Evolutionary conservation across 2,113 vertebrate genomes (phyloP), one percentile per base, ranked within the genome.

Genomic region (Pomatostomus ruficeps): DNA sequence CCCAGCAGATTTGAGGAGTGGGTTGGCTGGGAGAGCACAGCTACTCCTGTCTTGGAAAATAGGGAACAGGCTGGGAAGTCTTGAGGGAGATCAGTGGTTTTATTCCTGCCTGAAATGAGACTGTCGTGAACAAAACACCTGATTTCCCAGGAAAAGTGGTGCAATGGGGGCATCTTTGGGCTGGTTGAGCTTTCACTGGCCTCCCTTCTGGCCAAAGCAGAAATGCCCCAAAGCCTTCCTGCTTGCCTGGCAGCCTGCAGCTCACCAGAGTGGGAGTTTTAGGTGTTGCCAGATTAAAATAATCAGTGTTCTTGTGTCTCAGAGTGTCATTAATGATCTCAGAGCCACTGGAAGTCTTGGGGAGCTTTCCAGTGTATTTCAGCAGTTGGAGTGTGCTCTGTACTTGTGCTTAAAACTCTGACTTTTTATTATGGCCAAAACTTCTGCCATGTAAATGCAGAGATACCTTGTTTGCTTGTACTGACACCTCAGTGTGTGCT

Each of bases 71-170:
- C 71, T 75, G 67, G 72, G 7, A 68, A 43, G 36, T 21, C 28
- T 57, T 0, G 2, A 42, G 48, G 48, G 67, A 18, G 40, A 7
- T 76, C 48, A 9, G 0, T 49, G 70, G 7, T 35, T 70, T 57
- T 43, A 3, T 51, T 74, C 22, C 29, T 61, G 58, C 9, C 54
- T 70, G 63, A 49, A 62, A 14, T 40, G 2, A 31, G 42, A 2
- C 28, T 25, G 22, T 26, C 10, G 12, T 12, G 51, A 52, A 0
- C 23, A 10, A 14, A 65, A 46, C 0, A 1, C 33, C 25, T 28
- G 10, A 6, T 45, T 52, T 85, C 31, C 48, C 17, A 19, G 46
- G 45, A 52, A 1, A 14, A 14, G 14, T 29, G 48, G 9, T 62
- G 51, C 20, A 18, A 0, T 3, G 9, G 24, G 7, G 35, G 28